Base-by-base conservation (phyloP, 2,797 vertebrate genomes). In the Oceanodroma leucorhoa region DNA sequence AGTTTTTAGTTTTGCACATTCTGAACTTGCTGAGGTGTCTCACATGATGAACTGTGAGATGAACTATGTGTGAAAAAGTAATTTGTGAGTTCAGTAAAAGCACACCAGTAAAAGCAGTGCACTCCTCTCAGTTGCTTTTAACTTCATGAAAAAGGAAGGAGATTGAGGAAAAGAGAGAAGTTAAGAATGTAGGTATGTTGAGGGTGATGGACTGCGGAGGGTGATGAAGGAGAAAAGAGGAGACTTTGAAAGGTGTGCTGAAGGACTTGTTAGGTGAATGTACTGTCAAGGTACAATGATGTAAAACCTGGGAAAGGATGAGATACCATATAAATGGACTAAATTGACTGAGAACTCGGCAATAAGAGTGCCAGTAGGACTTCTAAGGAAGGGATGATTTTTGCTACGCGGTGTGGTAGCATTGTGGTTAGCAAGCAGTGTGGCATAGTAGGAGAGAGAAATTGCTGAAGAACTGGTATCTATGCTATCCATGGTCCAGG, bases 401-500 rank as follows among this genome's bases (percentile, higher is more conserved):
- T 17, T 58, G 9, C 36, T 45, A 0, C 11, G 5, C 9, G 4
- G 7, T 36, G 19, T 71, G 9, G 22, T 41, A 73, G 53, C 14
- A 2, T 6, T 70, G 36, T 77, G 43, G 17, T 69, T 66, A 69
- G 29, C 60, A 80, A 58, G 48, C 38, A 14, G 11, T 6, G 30
- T 76, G 23, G 11, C 75, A 2, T 38, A 55, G 26, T 18, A 65
- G 12, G 40, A 81, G 38, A 27, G 13, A 51, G 79, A 69, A 69
- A n/a, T 29, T 77, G 29, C 60, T 85, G 75, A 85, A 55, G 45
- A 73, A 22, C 29, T 79, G 50, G 4, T 53, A 5, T 27, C 41
- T 81, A 0, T 79, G 30, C 24, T 83, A 40, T 45, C 55, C 0
- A 0, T 45, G 19, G 16, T 45, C 38, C 4, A 11, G 0, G 1